Evolutionary conservation across 2,797 vertebrate species (phyloP).

Genomic region (Pterois miles): DNA sequence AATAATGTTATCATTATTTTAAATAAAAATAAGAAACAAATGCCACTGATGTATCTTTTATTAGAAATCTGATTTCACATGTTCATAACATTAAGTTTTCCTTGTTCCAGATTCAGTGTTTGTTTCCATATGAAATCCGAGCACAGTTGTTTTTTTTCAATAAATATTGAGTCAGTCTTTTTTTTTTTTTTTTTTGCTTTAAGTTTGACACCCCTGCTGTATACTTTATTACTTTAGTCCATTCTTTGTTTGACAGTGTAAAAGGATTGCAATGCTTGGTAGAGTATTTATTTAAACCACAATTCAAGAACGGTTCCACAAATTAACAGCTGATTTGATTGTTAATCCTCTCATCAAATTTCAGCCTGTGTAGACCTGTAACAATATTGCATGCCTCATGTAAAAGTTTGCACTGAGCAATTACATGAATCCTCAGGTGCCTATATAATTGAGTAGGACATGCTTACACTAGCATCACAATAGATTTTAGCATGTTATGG

Average conservation of each 20-base stretch:
- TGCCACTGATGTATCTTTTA: too few species aligned
- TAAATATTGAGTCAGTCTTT: too few species aligned
- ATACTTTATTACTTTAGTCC: neutral
- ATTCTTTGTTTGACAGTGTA: neutral
- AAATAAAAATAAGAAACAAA: too few species aligned
- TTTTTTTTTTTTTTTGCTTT: too few species aligned
- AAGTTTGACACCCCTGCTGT: too few species aligned
- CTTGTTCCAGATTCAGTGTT: too few species aligned
- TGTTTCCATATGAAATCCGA: too few species aligned
- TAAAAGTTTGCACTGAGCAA: constrained; percentile 14
- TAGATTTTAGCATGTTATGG: constrained; percentile 45
- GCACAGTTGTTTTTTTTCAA: too few species aligned
- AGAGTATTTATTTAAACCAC: neutral
- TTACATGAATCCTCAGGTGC: constrained; percentile 41
- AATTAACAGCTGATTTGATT: neutral
- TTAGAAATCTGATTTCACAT: too few species aligned
- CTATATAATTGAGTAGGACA: constrained; percentile 48
- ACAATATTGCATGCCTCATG: constrained; percentile 2
- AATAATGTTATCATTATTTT: too few species aligned
- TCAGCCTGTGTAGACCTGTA: neutral
- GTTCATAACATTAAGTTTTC: too few species aligned
- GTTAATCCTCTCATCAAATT: constrained; percentile 29
- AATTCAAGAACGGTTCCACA: neutral
- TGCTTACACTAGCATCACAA: constrained; percentile 27
- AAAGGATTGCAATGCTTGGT: neutral